phyloP scores from a whole-genome alignment of 2,888 invertebrate genomes.

The Zhengitettix transpicula region DNA sequence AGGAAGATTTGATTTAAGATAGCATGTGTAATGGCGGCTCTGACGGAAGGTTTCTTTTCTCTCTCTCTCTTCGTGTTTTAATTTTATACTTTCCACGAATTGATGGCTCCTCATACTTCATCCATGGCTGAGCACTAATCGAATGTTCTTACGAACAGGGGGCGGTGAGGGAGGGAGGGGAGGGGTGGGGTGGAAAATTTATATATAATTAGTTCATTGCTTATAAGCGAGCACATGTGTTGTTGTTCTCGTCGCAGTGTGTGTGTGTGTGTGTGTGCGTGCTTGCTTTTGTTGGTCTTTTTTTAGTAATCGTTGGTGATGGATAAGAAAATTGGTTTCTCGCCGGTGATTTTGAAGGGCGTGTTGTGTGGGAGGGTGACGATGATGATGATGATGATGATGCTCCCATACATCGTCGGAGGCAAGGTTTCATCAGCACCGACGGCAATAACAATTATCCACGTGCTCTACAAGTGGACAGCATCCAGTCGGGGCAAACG shows the following conservation, averaged over 20 bases:
- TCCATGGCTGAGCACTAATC: conserved; percentile 2
- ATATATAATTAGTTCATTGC: conserved; percentile 1
- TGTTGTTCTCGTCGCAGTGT: background rate
- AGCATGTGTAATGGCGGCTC: conserved; percentile 5
- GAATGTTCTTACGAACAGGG: background rate
- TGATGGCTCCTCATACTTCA: conserved; percentile 1
- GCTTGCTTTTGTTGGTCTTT: background rate
- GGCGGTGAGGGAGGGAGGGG: too few relatives aligned
- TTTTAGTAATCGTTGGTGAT: background rate
- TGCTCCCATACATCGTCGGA: too few relatives aligned
- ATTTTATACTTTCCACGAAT: background rate
- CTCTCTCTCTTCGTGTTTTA: background rate
- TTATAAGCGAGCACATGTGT: background rate
- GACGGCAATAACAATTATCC: too few relatives aligned
- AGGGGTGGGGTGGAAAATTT: background rate
- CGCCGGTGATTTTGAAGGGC: background rate
- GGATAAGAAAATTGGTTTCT: conserved; percentile 1
- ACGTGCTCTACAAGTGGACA: too few relatives aligned
- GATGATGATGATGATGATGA: too few relatives aligned
- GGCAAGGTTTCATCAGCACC: too few relatives aligned
- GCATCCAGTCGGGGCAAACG: too few relatives aligned
- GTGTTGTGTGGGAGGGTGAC: too few relatives aligned
- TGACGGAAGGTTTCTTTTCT: background rate
- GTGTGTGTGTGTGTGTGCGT: too few relatives aligned
- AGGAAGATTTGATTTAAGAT: conserved; percentile 10